Evolutionary conservation across 2,888 invertebrate species (phyloP), one percentile per base, ranked within the genome.

Genomic region (Podabrus alpinus): DNA sequence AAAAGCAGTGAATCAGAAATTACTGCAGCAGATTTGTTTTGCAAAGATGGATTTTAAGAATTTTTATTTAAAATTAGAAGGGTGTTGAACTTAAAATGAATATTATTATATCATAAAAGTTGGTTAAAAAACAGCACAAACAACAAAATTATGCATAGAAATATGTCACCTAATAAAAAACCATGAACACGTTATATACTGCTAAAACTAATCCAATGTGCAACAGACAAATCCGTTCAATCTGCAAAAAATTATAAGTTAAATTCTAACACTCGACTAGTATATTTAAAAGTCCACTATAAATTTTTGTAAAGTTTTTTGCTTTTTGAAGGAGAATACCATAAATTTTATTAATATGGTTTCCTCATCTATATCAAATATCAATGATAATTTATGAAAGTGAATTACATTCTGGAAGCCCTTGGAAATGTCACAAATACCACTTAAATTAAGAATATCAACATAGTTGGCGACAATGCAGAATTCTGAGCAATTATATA

Each of bases 401-500:
- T 13, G 29, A 62, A 68, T 74, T 68, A 71, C 67, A 68, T 67
- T 68, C 16, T 62, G 25, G 19, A 68, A 68, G 45, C 69, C 69
- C 64, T 59, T 16, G 59, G 59, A 71, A 74, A 68, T 71, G 64
- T 74, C 71, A 67, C 60, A 74, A 75, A 71, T 75, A 59, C 69
- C 68, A 25, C 67, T 64, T 29, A 73, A 76, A 77, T 69, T 71
- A 72, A 74, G 73, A 77, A 74, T 77, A 77, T 77, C 76, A 76
- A 73, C 66, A 69, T 71, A 68, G 76, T 66, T 72, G 76, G 74
- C 76, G 74, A 74, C 76, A 74, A 77, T 69, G 69, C 73, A 73
- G 76, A 74, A 77, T 75, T 75, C 70, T 66, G 67, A 73, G 72
- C 75, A 75, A 75, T 76, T 76, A 73, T 76, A 66, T 66, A 71